Percentiles rank a stretch among this genome's conserved stretches.
Conservation (phyloP, 2,113 vertebrate genomes). For the Ia io region DNA sequence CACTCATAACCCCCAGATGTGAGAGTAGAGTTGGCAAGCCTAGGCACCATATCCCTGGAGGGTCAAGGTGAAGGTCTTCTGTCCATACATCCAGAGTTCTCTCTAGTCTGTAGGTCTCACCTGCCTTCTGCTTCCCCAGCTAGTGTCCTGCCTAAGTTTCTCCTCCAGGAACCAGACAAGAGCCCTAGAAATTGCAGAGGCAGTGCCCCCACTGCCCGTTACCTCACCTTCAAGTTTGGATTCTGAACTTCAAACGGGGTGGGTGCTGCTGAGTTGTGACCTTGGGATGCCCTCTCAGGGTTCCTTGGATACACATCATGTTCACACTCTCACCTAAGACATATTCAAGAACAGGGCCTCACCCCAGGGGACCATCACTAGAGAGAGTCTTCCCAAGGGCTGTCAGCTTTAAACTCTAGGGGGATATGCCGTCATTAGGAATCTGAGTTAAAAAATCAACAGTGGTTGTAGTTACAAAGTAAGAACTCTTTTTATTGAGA, state of each 20-base stretch:
- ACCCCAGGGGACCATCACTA: neutral
- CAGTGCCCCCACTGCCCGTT: neutral
- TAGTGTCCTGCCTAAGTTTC: neutral
- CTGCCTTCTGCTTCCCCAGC: neutral
- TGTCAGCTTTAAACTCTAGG: neutral
- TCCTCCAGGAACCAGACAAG: neutral
- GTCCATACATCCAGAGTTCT: neutral
- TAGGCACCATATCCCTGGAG: neutral
- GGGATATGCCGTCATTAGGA: neutral
- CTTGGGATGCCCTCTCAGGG: neutral
- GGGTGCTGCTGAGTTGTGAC: neutral
- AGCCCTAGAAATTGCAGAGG: neutral
- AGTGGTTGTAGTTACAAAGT: neutral
- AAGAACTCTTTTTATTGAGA: neutral
- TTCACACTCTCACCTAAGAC: neutral
- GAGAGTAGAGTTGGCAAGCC: neutral
- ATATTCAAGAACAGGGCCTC: neutral
- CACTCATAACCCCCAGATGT: neutral
- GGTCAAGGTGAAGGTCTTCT: neutral
- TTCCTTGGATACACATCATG: too few relatives aligned
- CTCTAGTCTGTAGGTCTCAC: neutral
- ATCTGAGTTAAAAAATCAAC: neutral
- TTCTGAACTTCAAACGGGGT: neutral
- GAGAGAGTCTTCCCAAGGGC: neutral
- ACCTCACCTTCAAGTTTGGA: neutral